Conservation (phyloP, 2,888 invertebrate genomes). For the Drosophila anomalipes region DNA sequence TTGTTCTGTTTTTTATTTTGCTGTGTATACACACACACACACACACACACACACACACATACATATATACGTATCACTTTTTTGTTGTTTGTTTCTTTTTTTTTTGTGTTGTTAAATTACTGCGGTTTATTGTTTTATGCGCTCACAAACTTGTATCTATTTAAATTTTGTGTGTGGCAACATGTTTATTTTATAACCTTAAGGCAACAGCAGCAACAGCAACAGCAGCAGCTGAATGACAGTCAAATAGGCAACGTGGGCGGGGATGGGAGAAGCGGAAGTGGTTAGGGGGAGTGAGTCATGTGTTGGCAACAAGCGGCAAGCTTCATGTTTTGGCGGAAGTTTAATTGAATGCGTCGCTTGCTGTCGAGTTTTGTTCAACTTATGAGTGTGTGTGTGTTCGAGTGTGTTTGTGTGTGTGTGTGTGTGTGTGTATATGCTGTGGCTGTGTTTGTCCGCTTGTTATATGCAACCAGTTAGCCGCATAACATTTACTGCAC, state of each 20-base stretch:
- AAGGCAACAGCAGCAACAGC: constrained; percentile 57
- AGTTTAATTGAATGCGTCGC: constrained; percentile 81
- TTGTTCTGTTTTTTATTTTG: neutral
- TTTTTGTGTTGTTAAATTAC: constrained; percentile 60
- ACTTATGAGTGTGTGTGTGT: constrained; percentile 14
- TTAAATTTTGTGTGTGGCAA: constrained; percentile 83
- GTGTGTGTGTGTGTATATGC: constrained; percentile 29
- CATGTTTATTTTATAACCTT: constrained; percentile 84
- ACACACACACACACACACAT: neutral
- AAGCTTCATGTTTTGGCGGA: constrained; percentile 77
- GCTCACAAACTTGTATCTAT: constrained; percentile 82
- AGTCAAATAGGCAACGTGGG: constrained; percentile 29
- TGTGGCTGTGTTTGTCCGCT: constrained; percentile 52
- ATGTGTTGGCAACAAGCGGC: constrained; percentile 52
- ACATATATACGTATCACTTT: neutral
- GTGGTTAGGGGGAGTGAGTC: neutral
- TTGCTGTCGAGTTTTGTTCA: constrained; percentile 48
- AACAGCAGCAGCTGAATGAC: constrained; percentile 19
- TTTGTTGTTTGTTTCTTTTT: constrained; percentile 20
- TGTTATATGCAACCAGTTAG: constrained; percentile 70
- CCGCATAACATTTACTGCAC: constrained; percentile 75
- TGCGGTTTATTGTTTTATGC: constrained; percentile 81
- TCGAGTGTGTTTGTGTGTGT: constrained; percentile 18
- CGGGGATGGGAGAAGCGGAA: neutral
- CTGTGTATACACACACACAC: neutral